Conservation (phyloP, 1,140 invertebrate species). For the Drosophila sulfurigaster region DNA sequence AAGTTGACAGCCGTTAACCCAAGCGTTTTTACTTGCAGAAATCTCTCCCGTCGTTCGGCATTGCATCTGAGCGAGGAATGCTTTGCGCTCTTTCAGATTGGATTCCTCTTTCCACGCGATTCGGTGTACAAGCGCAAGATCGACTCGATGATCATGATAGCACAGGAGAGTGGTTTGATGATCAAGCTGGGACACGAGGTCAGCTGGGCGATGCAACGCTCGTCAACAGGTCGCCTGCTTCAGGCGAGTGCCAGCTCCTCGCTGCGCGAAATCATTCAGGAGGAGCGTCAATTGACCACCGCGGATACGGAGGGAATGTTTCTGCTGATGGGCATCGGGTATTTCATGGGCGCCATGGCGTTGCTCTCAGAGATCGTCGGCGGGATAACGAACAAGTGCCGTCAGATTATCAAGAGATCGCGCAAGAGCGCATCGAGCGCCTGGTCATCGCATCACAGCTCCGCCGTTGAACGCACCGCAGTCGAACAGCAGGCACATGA, state of each 20-base stretch:
- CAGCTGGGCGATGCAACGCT: constrained; percentile 89
- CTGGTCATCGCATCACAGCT: constrained; percentile 68
- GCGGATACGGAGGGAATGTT: constrained; percentile 93
- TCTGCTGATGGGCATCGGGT: constrained; percentile 89
- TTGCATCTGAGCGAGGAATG: constrained; percentile 90
- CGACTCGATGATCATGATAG: constrained; percentile 86
- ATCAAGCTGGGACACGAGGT: constrained; percentile 89
- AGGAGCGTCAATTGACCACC: constrained; percentile 89
- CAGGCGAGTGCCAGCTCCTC: constrained; percentile 84
- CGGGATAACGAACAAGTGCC: constrained; percentile 87
- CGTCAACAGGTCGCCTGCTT: constrained; percentile 86
- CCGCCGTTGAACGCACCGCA: constrained; percentile 38
- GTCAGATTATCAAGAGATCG: constrained; percentile 73
- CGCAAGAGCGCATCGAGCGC: constrained; percentile 65
- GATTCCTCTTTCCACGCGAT: constrained; percentile 87
- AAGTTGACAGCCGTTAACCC: too few relatives aligned
- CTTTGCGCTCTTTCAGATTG: constrained; percentile 89
- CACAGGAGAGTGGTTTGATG: constrained; percentile 88
- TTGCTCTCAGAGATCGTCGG: constrained; percentile 88
- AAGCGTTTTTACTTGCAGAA: constrained; percentile 56
- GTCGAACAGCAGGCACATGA: constrained; percentile 59
- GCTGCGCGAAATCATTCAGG: constrained; percentile 83
- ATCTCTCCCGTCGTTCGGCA: constrained; percentile 86
- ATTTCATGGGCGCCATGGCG: constrained; percentile 86
- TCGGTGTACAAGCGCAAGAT: constrained; percentile 88